Base-by-base conservation (phyloP, 2,797 vertebrate genomes). In the Anguilla obscura region DNA sequence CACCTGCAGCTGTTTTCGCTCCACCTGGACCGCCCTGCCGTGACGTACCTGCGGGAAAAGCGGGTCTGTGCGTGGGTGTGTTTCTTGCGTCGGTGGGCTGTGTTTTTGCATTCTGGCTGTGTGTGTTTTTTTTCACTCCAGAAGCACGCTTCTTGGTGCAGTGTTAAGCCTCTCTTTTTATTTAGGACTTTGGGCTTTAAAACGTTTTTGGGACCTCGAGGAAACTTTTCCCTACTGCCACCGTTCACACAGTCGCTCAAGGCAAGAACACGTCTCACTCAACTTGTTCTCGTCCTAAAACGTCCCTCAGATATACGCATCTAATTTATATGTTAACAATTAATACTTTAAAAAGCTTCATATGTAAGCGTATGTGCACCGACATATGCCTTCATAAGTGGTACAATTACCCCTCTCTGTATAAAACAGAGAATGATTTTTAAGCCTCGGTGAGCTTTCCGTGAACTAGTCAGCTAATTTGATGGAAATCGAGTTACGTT, bases 171-270 rank as follows among this genome's bases (percentile, higher is more conserved):
- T 50, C 79, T 93, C 58, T 91, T 90, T 87, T 93, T 88, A 93
- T 87, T 90, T 79, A 90, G 85, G 71, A 92, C 89, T 94, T 91
- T 95, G 92, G 92, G 90, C 90, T 86, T 94, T 94, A 94, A 94
- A 90, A 80, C 89, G 91, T 94, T 92, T 90, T 90, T 90, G 92
- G 94, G 92, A 90, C 89, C 88, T 91, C 93, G 92, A 92, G 92
- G 92, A 94, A 91, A 90, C 86, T 89, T 84, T 60, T 87, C 85
- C 88, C 92, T 87, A 85, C 91, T 89, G 92, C 93, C 90, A 90
- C 63, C 89, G 88, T 90, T 91, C 45, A 12, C 40, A 82, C 79
- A 82, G 79, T 82, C 90, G 90, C 89, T 80, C 90, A 93, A 96
- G 94, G 94, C 94, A 95, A 94, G 93, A 86, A 82, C 36, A 10